phyloP scores from a whole-genome alignment of 2,113 vertebrate genomes.

The Nyctereutes procyonoides region DNA sequence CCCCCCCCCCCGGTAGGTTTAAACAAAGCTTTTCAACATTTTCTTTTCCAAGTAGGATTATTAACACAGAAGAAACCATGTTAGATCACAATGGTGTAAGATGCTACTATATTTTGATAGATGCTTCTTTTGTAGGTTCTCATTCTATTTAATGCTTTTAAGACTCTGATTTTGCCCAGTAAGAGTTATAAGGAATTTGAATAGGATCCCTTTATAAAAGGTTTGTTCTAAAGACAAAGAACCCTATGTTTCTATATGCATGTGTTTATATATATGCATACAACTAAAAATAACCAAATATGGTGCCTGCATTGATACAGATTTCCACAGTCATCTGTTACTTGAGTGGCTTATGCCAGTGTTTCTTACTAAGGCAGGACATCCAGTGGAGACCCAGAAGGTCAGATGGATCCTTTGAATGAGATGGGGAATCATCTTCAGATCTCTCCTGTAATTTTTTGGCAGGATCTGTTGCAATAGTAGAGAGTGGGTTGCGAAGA shows the following conservation, averaged over 20 bases:
- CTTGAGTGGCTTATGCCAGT: not conserved
- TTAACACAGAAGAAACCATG: not conserved
- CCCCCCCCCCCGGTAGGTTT: too few species aligned
- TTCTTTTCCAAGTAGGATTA: constrained; percentile 20
- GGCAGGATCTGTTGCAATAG: not conserved
- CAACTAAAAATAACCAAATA: not conserved
- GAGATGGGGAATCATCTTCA: not conserved
- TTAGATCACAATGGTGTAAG: not conserved
- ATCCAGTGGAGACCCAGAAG: not conserved
- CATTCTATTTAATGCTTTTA: not conserved
- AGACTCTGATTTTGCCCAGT: not conserved
- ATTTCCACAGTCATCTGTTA: not conserved
- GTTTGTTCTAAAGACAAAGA: not conserved
- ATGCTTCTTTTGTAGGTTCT: not conserved
- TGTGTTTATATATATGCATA: not conserved
- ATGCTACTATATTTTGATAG: not conserved
- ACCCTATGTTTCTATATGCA: too few species aligned
- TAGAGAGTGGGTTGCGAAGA: not conserved
- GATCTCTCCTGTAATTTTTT: not conserved
- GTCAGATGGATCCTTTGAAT: not conserved
- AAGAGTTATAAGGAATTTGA: not conserved
- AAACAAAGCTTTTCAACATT: not conserved
- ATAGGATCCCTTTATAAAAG: not conserved
- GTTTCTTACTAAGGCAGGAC: not conserved
- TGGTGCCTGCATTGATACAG: not conserved